Base-by-base conservation (phyloP, 2,113 vertebrate species). In the Sigmodon hispidus region DNA sequence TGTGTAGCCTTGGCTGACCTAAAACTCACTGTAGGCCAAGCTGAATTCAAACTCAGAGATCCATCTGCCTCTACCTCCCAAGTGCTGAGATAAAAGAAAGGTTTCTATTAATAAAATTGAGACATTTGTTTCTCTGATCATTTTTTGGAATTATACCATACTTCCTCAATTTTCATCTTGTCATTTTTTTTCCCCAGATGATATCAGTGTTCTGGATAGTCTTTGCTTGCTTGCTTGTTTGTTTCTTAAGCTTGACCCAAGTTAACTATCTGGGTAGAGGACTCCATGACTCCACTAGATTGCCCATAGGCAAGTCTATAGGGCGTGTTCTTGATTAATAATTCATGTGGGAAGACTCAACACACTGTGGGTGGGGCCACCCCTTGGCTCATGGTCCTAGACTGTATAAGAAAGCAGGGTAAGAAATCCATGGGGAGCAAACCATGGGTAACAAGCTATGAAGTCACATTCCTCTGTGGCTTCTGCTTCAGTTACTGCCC, bases 71-170 rank as follows among this genome's bases (percentile, higher is more conserved):
- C 21, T 40, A 21, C 36, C 21, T 59, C 22, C 55, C 22, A n/a
- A 34, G 48, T 79, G 31, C 76, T 79, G 48, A 5, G 48, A 40
- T 59, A 26, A 40, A 81, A 81, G 55, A 31, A 55, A 70, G 48
- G 67, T 88, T 34, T 87, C 43, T 59, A 4, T 8, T 83, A 55
- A 48, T 93, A 80, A 96, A 85, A 92, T 22, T 31, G 80, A 89
- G 81, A 90, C 10, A 48, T 61, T 88, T 55, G 24, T 55, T 52
- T 21, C 43, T 85, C 48, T 79, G 26, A 31, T 76, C 57, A n/a
- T 91, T 88, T 97, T 97, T 73, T 89, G 21, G 63, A 94, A 34
- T 77, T 95, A 65, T 57, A 34, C 45, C 17, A 36, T 77, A n/a
- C 36, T 94, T 92, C 76, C 80, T 87, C 26, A 57, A 86, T 43